phyloP scores from a whole-genome alignment of 2,888 invertebrate genomes.

The Andrena hattorfiana region DNA sequence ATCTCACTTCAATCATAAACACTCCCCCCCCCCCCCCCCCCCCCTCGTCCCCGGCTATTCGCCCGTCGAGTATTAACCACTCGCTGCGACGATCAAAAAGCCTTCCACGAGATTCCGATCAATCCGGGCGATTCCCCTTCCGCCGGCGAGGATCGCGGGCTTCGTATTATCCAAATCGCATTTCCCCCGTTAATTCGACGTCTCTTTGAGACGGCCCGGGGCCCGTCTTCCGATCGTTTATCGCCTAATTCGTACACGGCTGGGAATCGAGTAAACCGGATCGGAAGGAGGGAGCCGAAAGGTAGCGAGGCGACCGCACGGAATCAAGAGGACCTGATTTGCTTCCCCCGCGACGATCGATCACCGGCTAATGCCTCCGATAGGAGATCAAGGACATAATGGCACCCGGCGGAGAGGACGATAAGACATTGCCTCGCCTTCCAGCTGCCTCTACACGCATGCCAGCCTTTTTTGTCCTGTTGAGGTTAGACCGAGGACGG shows the following conservation, averaged over 20 bases:
- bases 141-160: not conserved
- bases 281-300: slow-evolving; percentile 6
- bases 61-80: slow-evolving; percentile 13
- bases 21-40: not conserved
- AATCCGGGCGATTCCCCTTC: not conserved
- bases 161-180: slow-evolving; percentile 32
- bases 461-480: slow-evolving; percentile 57
- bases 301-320: slow-evolving; percentile 32
- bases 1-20: not conserved
- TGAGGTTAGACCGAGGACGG: slow-evolving; percentile 59
- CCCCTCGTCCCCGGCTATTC: not conserved
- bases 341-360: slow-evolving; percentile 60
- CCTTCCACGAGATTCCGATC: not conserved
- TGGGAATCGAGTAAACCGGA: slow-evolving; percentile 34
- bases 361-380: slow-evolving; percentile 64
- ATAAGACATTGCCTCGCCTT: slow-evolving; percentile 68
- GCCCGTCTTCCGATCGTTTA: slow-evolving; percentile 42
- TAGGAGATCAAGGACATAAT: slow-evolving; percentile 71
- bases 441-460: slow-evolving; percentile 43
- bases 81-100: slow-evolving; percentile 9
- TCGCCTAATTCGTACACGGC: slow-evolving; percentile 43
- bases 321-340: slow-evolving; percentile 62
- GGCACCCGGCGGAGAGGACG: slow-evolving; percentile 67
- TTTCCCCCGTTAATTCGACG: slow-evolving; percentile 37
- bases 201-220: not conserved